These are phyloP conservation scores for Halyomorpha halys DNA, from an alignment of 1,140 invertebrate species.

Conservation along the genomic window DNA sequence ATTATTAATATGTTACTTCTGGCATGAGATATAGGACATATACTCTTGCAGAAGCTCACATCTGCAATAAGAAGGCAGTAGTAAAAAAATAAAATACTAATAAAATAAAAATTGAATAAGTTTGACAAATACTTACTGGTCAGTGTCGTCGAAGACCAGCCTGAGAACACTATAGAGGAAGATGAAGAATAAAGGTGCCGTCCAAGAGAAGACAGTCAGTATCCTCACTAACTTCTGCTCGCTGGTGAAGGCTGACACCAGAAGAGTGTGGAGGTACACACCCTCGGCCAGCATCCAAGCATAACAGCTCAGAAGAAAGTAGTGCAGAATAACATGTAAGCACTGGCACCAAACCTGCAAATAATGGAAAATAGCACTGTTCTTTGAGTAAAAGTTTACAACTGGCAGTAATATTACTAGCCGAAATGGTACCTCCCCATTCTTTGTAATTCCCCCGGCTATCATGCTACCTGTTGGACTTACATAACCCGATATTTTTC, in stretches of 20 bases:
- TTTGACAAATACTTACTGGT: slow-evolving; percentile 44
- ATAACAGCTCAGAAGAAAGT: slow-evolving; percentile 84
- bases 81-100: too few species aligned
- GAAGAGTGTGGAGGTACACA: slow-evolving; percentile 83
- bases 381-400: too few species aligned
- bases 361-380: neutral
- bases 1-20: too few species aligned
- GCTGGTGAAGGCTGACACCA: slow-evolving; percentile 82
- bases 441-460: too few species aligned
- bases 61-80: too few species aligned
- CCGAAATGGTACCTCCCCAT: too few species aligned
- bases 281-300: slow-evolving; percentile 93
- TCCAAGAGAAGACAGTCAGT: slow-evolving; percentile 78
- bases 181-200: slow-evolving; percentile 58
- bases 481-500: too few species aligned
- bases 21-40: too few species aligned
- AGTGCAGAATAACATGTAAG: slow-evolving; percentile 75
- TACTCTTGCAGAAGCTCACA: too few species aligned
- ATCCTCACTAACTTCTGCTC: slow-evolving; percentile 72
- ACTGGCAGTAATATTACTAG: too few species aligned
- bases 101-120: too few species aligned
- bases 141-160: slow-evolving; percentile 43
- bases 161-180: slow-evolving; percentile 54
- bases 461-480: too few species aligned
- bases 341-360: slow-evolving; percentile 64